Base-by-base conservation (phyloP, 2,888 invertebrate species). In the Aporophyla nigra region DNA sequence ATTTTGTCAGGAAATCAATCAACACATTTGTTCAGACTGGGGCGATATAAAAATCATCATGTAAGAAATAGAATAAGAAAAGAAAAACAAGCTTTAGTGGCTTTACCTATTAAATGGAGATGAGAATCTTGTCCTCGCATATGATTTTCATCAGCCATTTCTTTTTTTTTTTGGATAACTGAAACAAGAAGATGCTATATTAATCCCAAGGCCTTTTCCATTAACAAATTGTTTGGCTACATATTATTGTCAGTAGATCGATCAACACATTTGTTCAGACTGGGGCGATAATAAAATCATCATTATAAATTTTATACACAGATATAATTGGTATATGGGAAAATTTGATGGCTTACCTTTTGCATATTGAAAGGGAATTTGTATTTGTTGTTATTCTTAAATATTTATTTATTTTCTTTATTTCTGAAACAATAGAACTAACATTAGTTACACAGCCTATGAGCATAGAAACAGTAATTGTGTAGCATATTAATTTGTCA, bases 211-310 rank as follows among this genome's bases (percentile, higher is more conserved):
- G 24, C 1, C 9, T 46, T 56, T 16, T 19, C 4, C 6, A 16
- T 14, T 9, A n/a, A 14, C 4, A 4, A 1, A 14, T 40, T 49
- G 91, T 62, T 53, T 24, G 24, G 21, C 1, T 14, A 33, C 12
- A 14, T 33, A 21, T 16, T 62, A 3, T 40, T 62, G 54, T 67
- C 66, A 67, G 75, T 53, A 76, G 53, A 74, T 59, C 53, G 88
- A 83, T 93, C 94, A 91, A 92, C 94, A 93, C 76, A 80, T 82
- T 74, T 74, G 63, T 91, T 94, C 93, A 91, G 94, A 93, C 93
- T 93, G 94, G 94, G 94, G 94, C 93, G 93, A 93, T 93, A 93
- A 90, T 73, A 82, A 70, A 85, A 85, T 90, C 93, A 93, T 92
- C 92, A 93, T 86, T 49, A 65, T 73, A 66, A 21, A 56, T 5